Evolutionary conservation across 2,888 invertebrate species (phyloP).

Genomic region (Aethes cnicana): DNA sequence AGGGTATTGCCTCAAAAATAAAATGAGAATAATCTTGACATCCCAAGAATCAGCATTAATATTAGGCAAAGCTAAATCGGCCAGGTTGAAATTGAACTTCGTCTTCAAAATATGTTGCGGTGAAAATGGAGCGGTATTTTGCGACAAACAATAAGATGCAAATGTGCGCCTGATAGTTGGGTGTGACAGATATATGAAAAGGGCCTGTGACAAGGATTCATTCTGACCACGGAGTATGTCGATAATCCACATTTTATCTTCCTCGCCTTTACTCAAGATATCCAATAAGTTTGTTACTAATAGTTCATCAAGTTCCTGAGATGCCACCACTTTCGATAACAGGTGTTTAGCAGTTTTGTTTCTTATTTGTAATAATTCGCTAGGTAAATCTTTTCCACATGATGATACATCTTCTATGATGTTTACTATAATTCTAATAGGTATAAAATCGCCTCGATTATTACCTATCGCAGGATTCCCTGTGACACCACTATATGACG

Average conservation of each 20-base stretch:
- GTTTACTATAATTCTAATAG: slow-evolving; percentile 58
- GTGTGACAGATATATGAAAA: slow-evolving; percentile 55
- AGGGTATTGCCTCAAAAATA: slow-evolving; percentile 65
- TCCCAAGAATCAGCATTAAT: slow-evolving; percentile 75
- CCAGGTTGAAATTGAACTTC: slow-evolving; percentile 71
- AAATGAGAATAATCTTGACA: slow-evolving; percentile 71
- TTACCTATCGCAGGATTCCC: slow-evolving; percentile 39
- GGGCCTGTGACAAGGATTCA: slow-evolving; percentile 55
- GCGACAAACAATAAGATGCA: slow-evolving; percentile 52
- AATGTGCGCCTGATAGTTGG: slow-evolving; percentile 58
- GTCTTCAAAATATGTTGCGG: slow-evolving; percentile 67
- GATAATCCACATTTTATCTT: slow-evolving; percentile 52
- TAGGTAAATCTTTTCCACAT: slow-evolving; percentile 28
- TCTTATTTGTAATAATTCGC: slow-evolving; percentile 42
- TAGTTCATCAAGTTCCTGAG: slow-evolving; percentile 66
- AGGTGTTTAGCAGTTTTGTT: slow-evolving; percentile 52
- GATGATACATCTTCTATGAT: slow-evolving; percentile 38
- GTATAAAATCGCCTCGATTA: slow-evolving; percentile 61
- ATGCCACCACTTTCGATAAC: slow-evolving; percentile 55
- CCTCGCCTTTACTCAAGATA: slow-evolving; percentile 49
- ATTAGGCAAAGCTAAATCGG: slow-evolving; percentile 69
- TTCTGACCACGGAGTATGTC: slow-evolving; percentile 62
- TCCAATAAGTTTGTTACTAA: slow-evolving; percentile 61
- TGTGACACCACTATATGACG: slow-evolving; percentile 32
- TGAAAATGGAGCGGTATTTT: slow-evolving; percentile 56